Evolutionary conservation across 2,888 invertebrate species (phyloP), one percentile per base, ranked within the genome.

Genomic region (Trachelus iudaicus): DNA sequence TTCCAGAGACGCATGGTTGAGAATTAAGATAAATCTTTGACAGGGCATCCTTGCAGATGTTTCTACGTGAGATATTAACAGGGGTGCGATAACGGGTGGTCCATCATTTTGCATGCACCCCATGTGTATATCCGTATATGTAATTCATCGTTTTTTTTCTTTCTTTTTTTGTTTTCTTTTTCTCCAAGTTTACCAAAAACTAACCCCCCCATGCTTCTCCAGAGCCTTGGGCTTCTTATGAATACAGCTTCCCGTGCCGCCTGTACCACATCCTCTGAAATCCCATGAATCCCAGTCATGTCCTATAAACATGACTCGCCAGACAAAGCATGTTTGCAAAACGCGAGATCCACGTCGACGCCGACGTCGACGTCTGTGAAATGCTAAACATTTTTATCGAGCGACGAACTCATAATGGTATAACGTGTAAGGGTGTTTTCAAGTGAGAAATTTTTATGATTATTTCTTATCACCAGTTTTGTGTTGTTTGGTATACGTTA

Each of bases 271-370:
- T 9, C 56, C 56, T 9, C 23, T 56, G 69, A 75, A 76, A 79
- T 74, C 82, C 76, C 80, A 81, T 84, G 85, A 85, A 85, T 85
- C 77, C 80, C 82, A 85, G 86, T 85, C 86, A 82, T 73, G 76
- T 81, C 80, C 77, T 82, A 79, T 80, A 82, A 85, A 82, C 77
- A 77, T 68, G 75, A 75, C 82, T 77, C 77, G 78, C 79, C 77
- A 78, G 73, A 73, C 75, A 33, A 74, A 73, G 78, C 81, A 79
- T 78, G 80, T 79, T 69, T 37, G 34, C 69, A 73, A 74, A 77
- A 75, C 77, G 78, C 78, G 77, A 73, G 81, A 84, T 68, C 79
- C 79, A 80, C 56, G 79, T 74, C 69, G 75, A 69, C 79, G 74
- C 73, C 73, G 40, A 69, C 40, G 40, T 40, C 15, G 40, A 15